Evolutionary conservation across 2,113 vertebrate species (phyloP).

Genomic region (Oxygymnocypris stewartii): DNA sequence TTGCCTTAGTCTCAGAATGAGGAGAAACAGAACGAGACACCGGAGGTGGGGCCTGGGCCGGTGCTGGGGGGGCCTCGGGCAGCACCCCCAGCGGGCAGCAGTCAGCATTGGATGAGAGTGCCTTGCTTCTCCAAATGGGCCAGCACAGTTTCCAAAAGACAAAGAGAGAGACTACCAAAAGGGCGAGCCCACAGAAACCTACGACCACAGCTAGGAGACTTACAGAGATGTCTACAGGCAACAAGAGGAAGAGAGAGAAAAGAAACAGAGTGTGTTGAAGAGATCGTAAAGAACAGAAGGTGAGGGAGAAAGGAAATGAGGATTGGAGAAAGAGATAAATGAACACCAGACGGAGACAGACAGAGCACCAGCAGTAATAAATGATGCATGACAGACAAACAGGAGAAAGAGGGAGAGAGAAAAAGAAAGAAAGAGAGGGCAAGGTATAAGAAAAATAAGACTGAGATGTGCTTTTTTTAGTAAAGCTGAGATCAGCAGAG

Average conservation of each 20-base stretch:
- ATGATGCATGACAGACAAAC: constrained; percentile 69
- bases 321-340: constrained; percentile 22
- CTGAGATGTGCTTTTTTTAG: constrained; percentile 58
- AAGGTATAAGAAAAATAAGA: constrained; percentile 72
- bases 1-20: constrained; percentile 10
- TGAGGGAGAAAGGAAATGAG: background rate
- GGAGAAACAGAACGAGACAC: constrained; percentile 29
- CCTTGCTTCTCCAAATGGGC: constrained; percentile 95
- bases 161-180: constrained; percentile 95
- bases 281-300: constrained; percentile 14
- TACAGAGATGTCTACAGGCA: constrained; percentile 90
- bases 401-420: constrained; percentile 65
- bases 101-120: constrained; percentile 72
- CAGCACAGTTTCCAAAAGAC: constrained; percentile 99
- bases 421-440: constrained; percentile 64
- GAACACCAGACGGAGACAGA: constrained; percentile 59
- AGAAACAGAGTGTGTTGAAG: constrained; percentile 17
- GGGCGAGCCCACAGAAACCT: constrained; percentile 94
- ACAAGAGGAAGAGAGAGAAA: constrained; percentile 45
- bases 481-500: constrained; percentile 54
- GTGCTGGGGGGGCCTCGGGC: constrained; percentile 68
- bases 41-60: constrained; percentile 59
- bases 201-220: constrained; percentile 95
- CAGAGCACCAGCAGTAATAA: constrained; percentile 40
- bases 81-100: constrained; percentile 77